Conservation (phyloP, 2,888 invertebrate genomes). For the Mesopsocus fuscifrons region DNA sequence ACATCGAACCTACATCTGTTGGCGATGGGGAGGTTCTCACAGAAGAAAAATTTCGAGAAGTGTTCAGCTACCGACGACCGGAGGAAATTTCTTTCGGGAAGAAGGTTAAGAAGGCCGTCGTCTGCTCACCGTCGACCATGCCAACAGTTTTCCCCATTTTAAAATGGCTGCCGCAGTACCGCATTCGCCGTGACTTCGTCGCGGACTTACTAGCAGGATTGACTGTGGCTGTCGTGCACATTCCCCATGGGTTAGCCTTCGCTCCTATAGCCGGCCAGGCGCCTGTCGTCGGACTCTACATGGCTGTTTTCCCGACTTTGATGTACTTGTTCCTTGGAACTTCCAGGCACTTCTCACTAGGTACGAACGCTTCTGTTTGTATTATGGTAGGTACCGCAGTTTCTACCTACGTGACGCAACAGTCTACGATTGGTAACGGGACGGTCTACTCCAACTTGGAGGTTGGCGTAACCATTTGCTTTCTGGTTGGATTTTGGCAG, state of each 20-base stretch:
- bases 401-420: background rate
- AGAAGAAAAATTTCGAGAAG: background rate
- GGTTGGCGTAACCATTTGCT: slow-evolving; percentile 53
- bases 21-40: no score
- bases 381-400: slow-evolving; percentile 14
- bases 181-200: slow-evolving; percentile 36
- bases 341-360: slow-evolving; percentile 14
- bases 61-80: background rate
- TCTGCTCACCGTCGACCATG: slow-evolving; percentile 19
- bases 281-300: slow-evolving; percentile 15
- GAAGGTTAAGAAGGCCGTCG: background rate
- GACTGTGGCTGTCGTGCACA: slow-evolving; percentile 81
- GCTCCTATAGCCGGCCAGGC: slow-evolving; percentile 14
- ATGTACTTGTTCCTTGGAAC: slow-evolving; percentile 16
- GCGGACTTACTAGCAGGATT: slow-evolving; percentile 66
- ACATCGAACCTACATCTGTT: no score
- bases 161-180: slow-evolving; percentile 46
- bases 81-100: background rate
- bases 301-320: slow-evolving; percentile 14
- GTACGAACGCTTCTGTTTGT: slow-evolving; percentile 14
- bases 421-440: background rate
- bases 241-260: slow-evolving; percentile 51
- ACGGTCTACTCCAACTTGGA: slow-evolving; percentile 26
- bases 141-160: slow-evolving; percentile 33
- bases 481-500: slow-evolving; percentile 53